Base-by-base conservation (phyloP, 2,888 invertebrate species). In the Polymixis flavicincta region DNA sequence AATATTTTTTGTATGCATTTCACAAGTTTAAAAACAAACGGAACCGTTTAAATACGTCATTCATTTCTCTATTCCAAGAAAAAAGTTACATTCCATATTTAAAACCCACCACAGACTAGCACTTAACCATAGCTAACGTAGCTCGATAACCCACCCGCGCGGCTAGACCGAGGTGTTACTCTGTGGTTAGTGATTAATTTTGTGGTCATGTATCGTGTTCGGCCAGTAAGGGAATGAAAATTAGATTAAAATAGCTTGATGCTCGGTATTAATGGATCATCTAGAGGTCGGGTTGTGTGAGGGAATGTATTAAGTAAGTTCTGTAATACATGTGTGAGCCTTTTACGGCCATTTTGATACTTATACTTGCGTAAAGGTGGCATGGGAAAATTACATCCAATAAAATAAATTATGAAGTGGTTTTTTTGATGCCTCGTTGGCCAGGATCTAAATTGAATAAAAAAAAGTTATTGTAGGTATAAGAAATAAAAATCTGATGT, bases 161-260 rank as follows among this genome's bases (percentile, higher is more conserved):
- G 74, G 83, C 65, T 69, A 67, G 60, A 82, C 71, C 71, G 72
- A 84, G 78, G 85, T 85, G 85, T 84, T 82, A 76, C 65, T 77
- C 77, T 84, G 86, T 82, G 86, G 84, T 82, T 74, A 71, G 71
- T 82, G 79, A 85, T 84, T 85, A 84, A 85, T 85, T 85, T 85
- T 86, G 86, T 72, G 86, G 85, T 79, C 77, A 68, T 84, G 79
- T 84, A 85, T 85, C 76, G 86, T 80, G 82, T 82, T 86, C 79
- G 74, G 69, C 71, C 59, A 63, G 73, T 52, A 67, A 60, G 73
- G 70, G 74, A 79, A 76, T 80, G 73, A 76, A 85, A 86, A 86
- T 84, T 84, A 77, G 81, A 85, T 85, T 85, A 78, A 80, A 85
- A 85, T 76, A 72, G 66, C 32, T 64, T 54, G 60, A 78, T 76